These are phyloP conservation scores for Holacanthus passer DNA, from an alignment of 2,113 vertebrate genomes.

Conservation along the genomic window DNA sequence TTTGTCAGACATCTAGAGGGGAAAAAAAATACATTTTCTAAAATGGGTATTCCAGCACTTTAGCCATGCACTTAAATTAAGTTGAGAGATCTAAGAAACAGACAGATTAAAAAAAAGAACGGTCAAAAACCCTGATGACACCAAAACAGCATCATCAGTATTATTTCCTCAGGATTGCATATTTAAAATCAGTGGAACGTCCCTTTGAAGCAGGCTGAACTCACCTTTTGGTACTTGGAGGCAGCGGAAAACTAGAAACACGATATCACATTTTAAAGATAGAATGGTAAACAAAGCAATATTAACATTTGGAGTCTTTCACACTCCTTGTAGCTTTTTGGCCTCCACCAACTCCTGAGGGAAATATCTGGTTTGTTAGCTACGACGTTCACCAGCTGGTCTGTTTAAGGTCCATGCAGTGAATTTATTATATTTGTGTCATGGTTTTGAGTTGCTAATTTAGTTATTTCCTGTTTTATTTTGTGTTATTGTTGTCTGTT, in stretches of 20 bases:
- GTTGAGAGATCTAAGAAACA: neutral
- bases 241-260: neutral
- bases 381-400: too few species aligned
- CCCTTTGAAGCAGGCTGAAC: neutral
- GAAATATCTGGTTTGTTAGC: neutral
- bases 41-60: neutral
- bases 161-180: neutral
- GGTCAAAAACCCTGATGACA: neutral
- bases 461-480: too few species aligned
- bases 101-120: neutral
- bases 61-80: neutral
- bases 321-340: too few species aligned
- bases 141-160: neutral
- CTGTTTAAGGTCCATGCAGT: too few species aligned
- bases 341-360: neutral
- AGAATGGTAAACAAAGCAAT: neutral
- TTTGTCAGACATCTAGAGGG: neutral
- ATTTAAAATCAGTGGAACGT: neutral
- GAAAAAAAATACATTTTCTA: neutral
- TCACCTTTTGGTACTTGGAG: neutral
- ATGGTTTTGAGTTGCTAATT: too few species aligned
- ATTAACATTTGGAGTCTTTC: neutral
- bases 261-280: neutral
- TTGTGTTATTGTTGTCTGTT: too few species aligned
- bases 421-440: too few species aligned